Percentiles rank a stretch among this genome's conserved stretches.
Evolutionary conservation across 2,113 vertebrate species (phyloP).

Genomic region (Glaucidium brasilianum): DNA sequence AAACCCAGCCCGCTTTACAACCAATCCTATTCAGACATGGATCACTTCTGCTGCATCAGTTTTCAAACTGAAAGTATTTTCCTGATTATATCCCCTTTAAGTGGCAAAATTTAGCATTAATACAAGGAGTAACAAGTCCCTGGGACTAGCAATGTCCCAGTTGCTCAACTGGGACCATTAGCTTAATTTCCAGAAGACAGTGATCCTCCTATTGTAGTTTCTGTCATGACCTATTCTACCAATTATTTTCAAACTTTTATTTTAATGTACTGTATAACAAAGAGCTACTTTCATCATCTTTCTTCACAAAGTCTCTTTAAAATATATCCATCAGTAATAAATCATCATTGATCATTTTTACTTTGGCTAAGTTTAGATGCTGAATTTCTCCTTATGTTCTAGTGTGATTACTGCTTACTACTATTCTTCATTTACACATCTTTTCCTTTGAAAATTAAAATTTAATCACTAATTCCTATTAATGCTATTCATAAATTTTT

Average conservation of each 20-base stretch:
- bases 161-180: neutral
- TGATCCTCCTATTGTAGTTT: neutral
- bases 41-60: neutral
- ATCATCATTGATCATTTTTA: neutral
- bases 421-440: neutral
- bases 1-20: neutral
- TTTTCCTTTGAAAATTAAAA: slow-evolving; percentile 6
- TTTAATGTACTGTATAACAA: neutral
- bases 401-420: neutral
- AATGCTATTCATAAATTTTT: neutral
- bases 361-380: neutral
- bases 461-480: neutral
- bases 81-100: neutral
- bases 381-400: neutral
- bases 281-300: neutral
- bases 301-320: neutral
- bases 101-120: neutral
- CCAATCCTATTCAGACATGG: neutral
- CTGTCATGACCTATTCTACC: neutral
- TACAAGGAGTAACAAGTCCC: neutral
- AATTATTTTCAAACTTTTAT: neutral
- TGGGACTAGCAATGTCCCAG: neutral
- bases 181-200: neutral
- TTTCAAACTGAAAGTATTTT: neutral
- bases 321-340: neutral